These are phyloP conservation scores for Galeruca laticollis DNA, from an alignment of 2,888 invertebrate genomes.

Conservation along the genomic window DNA sequence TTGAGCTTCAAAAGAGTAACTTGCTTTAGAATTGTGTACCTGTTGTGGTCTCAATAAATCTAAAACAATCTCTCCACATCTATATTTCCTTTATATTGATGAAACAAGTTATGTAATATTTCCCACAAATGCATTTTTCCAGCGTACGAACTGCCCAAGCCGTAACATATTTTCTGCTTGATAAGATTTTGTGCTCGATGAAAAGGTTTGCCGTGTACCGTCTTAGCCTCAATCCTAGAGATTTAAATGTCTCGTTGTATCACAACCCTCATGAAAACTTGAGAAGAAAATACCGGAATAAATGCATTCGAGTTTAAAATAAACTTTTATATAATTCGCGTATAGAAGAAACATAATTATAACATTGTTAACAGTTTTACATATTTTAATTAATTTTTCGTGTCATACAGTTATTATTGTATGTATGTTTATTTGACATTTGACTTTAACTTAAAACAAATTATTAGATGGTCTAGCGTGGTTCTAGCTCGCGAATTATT, in stretches of 20 bases:
- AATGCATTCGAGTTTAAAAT: neutral
- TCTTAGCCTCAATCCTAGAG: neutral
- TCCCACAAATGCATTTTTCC: neutral
- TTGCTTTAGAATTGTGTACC: no score
- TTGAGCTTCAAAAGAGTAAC: no score
- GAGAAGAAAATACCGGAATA: neutral
- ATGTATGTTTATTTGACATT: no score
- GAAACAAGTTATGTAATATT: neutral
- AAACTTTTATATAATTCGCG: neutral
- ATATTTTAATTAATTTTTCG: no score
- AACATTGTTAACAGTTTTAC: no score
- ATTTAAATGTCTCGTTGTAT: constrained; percentile 4
- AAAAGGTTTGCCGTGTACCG: neutral
- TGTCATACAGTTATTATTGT: no score
- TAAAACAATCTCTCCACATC: neutral
- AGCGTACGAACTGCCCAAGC: neutral
- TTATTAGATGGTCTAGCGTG: no score
- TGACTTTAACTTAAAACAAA: no score
- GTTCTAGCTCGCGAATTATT: no score
- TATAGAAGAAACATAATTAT: no score
- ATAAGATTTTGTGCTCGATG: neutral
- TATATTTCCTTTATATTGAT: neutral
- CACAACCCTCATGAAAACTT: neutral
- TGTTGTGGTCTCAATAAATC: no score
- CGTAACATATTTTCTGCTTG: neutral